Evolutionary conservation across 2,888 invertebrate genomes (phyloP).

Genomic region (Amblyjoppa fuscipennis): DNA sequence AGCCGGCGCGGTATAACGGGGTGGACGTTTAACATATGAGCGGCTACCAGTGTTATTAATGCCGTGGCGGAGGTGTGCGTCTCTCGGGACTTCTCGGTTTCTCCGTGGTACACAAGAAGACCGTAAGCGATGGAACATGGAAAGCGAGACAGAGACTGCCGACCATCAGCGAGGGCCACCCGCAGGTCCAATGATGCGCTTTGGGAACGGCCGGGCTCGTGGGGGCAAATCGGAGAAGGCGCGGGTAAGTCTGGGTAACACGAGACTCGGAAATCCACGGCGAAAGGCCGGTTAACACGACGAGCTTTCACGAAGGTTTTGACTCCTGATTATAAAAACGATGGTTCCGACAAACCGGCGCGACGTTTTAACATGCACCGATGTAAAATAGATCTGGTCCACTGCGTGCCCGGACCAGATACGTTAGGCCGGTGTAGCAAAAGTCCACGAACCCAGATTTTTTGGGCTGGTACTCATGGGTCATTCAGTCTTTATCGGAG

Average conservation of each 20-base stretch:
- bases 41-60: conserved; percentile 85
- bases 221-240: conserved; percentile 3
- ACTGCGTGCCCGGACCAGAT: too few relatives aligned
- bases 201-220: conserved; percentile 1
- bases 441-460: too few relatives aligned
- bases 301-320: neutral
- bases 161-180: conserved; percentile 53
- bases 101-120: conserved; percentile 67
- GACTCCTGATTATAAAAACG: neutral
- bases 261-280: conserved; percentile 79
- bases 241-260: conserved; percentile 74
- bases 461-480: too few relatives aligned
- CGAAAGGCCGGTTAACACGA: neutral
- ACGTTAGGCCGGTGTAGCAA: too few relatives aligned
- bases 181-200: conserved; percentile 48
- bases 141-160: conserved; percentile 37
- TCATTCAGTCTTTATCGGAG: too few relatives aligned
- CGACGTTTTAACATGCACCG: neutral
- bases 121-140: conserved; percentile 13
- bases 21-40: conserved; percentile 85
- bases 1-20: conserved; percentile 75
- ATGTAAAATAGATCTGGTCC: too few relatives aligned
- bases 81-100: conserved; percentile 80
- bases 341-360: neutral
- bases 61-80: conserved; percentile 78